Conservation (phyloP, 2,888 invertebrate species). For the Carterocephalus palaemon region DNA sequence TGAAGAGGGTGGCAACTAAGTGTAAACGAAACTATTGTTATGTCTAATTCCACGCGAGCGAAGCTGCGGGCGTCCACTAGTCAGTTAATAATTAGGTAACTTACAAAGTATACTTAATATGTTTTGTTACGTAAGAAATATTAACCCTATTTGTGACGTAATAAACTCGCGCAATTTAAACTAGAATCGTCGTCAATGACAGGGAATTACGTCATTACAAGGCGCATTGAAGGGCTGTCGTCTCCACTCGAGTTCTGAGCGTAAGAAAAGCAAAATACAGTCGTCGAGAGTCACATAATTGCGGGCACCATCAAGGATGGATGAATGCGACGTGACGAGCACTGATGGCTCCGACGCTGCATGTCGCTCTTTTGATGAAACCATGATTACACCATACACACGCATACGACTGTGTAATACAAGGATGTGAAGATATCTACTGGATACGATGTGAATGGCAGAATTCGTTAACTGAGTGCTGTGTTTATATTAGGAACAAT, state of each 20-base stretch:
- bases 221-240: slow-evolving; percentile 18
- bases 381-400: slow-evolving; percentile 69
- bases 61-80: too few relatives aligned
- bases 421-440: background rate
- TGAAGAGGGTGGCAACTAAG: too few relatives aligned
- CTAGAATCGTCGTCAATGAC: slow-evolving; percentile 1
- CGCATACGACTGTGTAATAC: slow-evolving; percentile 32
- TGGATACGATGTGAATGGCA: slow-evolving; percentile 7
- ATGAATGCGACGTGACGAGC: slow-evolving; percentile 65
- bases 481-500: too few relatives aligned
- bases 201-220: slow-evolving; percentile 19
- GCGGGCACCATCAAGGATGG: slow-evolving; percentile 59
- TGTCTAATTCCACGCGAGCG: too few relatives aligned
- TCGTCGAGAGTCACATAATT: slow-evolving; percentile 50
- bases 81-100: too few relatives aligned
- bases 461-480: too few relatives aligned
- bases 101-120: too few relatives aligned
- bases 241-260: slow-evolving; percentile 14
- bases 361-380: slow-evolving; percentile 69
- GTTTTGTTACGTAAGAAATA: too few relatives aligned
- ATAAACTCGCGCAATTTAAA: background rate
- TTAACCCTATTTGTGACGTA: too few relatives aligned
- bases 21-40: too few relatives aligned
- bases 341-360: slow-evolving; percentile 51
- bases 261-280: slow-evolving; percentile 23